Base-by-base conservation (phyloP, 2,888 invertebrate genomes). In the Panorpa germanica region DNA sequence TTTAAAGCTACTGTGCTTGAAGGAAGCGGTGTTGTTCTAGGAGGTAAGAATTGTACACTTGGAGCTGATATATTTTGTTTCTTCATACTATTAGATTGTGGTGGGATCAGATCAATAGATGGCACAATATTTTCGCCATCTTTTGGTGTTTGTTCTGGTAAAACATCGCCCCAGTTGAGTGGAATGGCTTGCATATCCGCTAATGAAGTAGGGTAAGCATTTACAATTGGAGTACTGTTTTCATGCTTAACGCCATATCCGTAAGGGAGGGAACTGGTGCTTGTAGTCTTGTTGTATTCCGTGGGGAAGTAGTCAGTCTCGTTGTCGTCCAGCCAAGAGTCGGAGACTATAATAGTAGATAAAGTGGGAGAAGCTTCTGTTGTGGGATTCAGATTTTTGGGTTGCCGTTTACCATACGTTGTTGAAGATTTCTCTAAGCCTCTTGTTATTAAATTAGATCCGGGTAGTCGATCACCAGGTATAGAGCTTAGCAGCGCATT, bases 211-310 rank as follows among this genome's bases (percentile, higher is more conserved):
- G 52, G 45, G 0, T 49, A 49, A 2, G 45, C 39, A 14, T 49
- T 47, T 18, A 38, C 43, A 15, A 53, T 47, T 3, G 54, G 53
- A 3, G 49, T 49, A 4, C 49, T 61, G 25, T 49, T 60, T 5
- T 56, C 41, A 3, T 62, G 60, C 40, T 59, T 59, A 2, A 59
- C 55, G 14, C 57, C 52, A 13, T 51, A 52, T 2, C 63, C 63
- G 28, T 66, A 65, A 5, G 61, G 57, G 22, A 44, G 39, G 13
- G 53, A 49, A 18, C 53, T 47, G 27, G 39, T 33, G 32, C 38
- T 37, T 4, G 47, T 38, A 8, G 54, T 55, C 38, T 61, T 61
- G 36, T 63, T 63, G 36, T 41, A 57, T 53, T 21, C 53, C 54
- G 16, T 38, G 2, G 48, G 44, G 34, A 55, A 53, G 37, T 48